Evolutionary conservation across 2,113 vertebrate species (phyloP).

Genomic region (Gopherus evgoodei): DNA sequence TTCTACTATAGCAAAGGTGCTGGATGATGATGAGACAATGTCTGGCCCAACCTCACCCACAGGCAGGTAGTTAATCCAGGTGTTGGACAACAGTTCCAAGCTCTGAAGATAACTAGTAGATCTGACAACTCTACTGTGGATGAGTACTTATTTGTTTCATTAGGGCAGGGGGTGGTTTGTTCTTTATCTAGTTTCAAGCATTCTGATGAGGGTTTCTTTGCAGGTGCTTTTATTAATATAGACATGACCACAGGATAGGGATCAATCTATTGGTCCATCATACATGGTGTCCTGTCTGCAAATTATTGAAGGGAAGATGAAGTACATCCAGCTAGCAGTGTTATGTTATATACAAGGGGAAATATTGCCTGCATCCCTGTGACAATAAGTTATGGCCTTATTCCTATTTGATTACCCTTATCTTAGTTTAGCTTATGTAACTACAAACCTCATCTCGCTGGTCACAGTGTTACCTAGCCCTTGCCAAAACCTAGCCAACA

Average conservation of each 20-base stretch:
- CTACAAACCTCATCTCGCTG: accelerated
- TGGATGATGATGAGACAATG: neutral
- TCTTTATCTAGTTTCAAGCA: accelerated
- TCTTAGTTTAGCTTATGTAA: conserved; percentile 10
- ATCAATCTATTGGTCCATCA: neutral
- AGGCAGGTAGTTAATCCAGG: neutral
- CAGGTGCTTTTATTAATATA: neutral
- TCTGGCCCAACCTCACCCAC: neutral
- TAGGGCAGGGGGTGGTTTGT: neutral
- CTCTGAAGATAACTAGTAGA: neutral
- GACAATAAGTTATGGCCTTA: neutral
- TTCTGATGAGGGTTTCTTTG: neutral
- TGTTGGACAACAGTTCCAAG: accelerated
- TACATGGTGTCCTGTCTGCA: neutral
- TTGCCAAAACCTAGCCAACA: conserved; percentile 32
- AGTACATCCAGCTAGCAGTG: neutral
- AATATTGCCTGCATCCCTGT: neutral
- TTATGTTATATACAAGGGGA: neutral
- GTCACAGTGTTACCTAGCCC: conserved; percentile 38
- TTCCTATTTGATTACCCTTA: neutral
- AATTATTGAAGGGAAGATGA: neutral
- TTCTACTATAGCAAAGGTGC: neutral
- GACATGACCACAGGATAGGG: neutral
- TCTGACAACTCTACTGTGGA: neutral
- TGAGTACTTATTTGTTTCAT: accelerated